These are phyloP conservation scores for Pseudolycoriella hygida DNA, from an alignment of 2,888 invertebrate genomes.

Conservation along the genomic window DNA sequence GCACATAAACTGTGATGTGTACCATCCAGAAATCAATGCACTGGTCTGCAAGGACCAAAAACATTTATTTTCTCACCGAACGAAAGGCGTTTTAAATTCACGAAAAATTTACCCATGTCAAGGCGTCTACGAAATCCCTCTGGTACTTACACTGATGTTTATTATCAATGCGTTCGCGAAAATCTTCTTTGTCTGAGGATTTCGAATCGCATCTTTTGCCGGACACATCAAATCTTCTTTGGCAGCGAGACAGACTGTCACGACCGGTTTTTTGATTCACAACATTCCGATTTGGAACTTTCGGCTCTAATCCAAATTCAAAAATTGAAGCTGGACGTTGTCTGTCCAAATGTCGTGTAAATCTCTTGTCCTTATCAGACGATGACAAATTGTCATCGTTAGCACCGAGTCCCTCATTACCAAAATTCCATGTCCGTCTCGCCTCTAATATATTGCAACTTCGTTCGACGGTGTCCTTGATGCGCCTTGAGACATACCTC, in stretches of 20 bases:
- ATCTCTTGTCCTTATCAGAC: neutral
- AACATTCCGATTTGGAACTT: no score
- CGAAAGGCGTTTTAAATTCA: neutral
- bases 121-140: conserved; percentile 8
- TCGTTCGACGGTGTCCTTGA: conserved; percentile 33
- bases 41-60: conserved; percentile 31
- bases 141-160: neutral
- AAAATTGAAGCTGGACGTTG: no score
- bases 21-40: conserved; percentile 41
- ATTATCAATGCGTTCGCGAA: neutral
- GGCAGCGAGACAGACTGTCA: neutral
- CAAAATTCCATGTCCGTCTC: conserved; percentile 25
- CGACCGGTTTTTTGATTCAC: no score
- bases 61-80: neutral
- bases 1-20: conserved; percentile 37
- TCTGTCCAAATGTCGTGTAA: no score
- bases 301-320: no score
- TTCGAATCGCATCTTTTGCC: neutral
- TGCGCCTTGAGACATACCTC: conserved; percentile 35
- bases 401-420: neutral
- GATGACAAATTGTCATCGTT: conserved; percentile 9
- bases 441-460: conserved; percentile 33
- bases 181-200: neutral
- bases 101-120: conserved; percentile 13
- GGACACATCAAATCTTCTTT: neutral